phyloP scores from a whole-genome alignment of 1,140 invertebrate genomes.

The Halesus radiatus region DNA sequence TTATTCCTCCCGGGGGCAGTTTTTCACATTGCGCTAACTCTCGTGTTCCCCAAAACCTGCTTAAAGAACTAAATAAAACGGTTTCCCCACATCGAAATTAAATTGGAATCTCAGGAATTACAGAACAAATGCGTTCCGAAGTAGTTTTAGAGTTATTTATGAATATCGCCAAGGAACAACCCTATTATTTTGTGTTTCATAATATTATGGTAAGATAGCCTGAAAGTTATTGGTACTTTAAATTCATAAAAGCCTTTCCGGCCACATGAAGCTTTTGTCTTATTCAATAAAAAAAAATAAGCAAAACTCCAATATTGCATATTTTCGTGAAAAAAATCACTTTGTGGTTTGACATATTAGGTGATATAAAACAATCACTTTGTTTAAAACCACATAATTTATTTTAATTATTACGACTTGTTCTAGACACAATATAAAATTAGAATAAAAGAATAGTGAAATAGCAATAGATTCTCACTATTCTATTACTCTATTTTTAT shows the following conservation, averaged over 20 bases:
- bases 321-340: too few relatives aligned
- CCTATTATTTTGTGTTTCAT: conserved; percentile 21
- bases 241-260: neutral
- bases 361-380: too few relatives aligned
- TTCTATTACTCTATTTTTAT: too few relatives aligned
- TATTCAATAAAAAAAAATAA: too few relatives aligned
- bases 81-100: conserved; percentile 32
- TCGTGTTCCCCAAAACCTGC: neutral
- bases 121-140: conserved; percentile 13
- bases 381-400: too few relatives aligned
- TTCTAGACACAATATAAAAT: too few relatives aligned
- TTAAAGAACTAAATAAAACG: conserved; percentile 17
- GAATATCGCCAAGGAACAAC: neutral
- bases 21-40: conserved; percentile 48
- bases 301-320: too few relatives aligned
- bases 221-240: neutral
- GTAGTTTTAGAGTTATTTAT: conserved; percentile 27
- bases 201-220: neutral
- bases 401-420: too few relatives aligned
- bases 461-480: too few relatives aligned
- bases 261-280: neutral
- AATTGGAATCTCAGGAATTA: conserved; percentile 33
- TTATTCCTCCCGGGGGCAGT: conserved; percentile 48
- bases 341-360: too few relatives aligned
- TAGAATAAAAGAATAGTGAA: too few relatives aligned